Conservation (phyloP, 2,797 vertebrate genomes). For the Carcharodon carcharias region DNA sequence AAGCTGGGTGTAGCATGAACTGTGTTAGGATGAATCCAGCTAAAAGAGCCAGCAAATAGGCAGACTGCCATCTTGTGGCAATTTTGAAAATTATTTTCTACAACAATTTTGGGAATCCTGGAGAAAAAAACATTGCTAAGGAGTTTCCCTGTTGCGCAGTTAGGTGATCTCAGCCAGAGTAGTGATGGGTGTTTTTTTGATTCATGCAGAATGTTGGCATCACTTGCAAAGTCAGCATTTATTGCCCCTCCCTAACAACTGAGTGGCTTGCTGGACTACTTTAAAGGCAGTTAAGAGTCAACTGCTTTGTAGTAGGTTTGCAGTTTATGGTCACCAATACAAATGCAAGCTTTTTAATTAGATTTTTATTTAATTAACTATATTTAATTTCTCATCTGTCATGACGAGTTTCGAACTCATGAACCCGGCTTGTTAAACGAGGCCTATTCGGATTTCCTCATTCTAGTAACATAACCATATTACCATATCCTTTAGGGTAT, state of each 20-base stretch:
- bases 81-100: not conserved
- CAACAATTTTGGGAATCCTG: no score
- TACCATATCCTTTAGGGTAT: not conserved
- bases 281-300: not conserved
- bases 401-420: not conserved
- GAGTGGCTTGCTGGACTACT: not conserved
- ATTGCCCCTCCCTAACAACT: not conserved
- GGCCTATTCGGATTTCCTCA: not conserved
- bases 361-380: not conserved
- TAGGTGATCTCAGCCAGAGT: not conserved
- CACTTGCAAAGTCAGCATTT: not conserved
- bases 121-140: not conserved
- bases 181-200: not conserved
- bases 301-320: not conserved
- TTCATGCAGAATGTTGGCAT: not conserved
- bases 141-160: not conserved
- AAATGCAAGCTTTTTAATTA: not conserved
- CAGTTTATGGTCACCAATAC: not conserved
- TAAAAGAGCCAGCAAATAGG: not conserved
- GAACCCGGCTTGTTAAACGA: not conserved
- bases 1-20: not conserved
- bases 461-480: not conserved
- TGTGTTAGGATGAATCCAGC: not conserved
- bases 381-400: not conserved
- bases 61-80: conserved; percentile 26